Evolutionary conservation across 2,797 vertebrate species (phyloP), one percentile per base, ranked within the genome.

Genomic region (Labeo calbasu): DNA sequence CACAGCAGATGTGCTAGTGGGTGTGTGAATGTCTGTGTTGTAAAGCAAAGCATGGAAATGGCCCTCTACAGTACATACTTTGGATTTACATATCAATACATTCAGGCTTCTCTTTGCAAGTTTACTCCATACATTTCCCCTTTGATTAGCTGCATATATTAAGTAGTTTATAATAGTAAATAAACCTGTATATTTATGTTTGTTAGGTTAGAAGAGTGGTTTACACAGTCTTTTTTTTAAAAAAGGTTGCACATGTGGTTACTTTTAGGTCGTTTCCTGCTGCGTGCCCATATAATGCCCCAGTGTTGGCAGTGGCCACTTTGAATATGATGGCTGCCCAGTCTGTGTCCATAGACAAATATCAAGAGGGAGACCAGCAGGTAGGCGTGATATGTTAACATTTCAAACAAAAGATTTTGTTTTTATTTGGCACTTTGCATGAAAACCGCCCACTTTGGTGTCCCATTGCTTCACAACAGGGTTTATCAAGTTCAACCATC

Each of bases 271-370:
- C 63, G 85, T 90, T 90, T 85, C 61, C 87, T 79, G 88, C 91
- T 90, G 77, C 85, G 86, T 76, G 78, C 61, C 7, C 86, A 85
- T 94, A 94, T 91, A 92, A 95, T 96, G 95, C 88, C 85, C 92
- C 90, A 93, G 92, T 90, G 90, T 90, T 89, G 92, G 92, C 92
- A 90, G 90, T 86, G 77, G 89, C 90, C 93, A 89, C 91, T 94
- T 90, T 94, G 92, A 95, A 93, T 94, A 96, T 96, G 96, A 99
- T 98, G 97, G 97, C 97, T 91, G 95, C 96, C 89, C 97, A 98
- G 95, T 95, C 96, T 55, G 90, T 97, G 90, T 96, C 96, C 93
- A 94, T 97, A 93, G 96, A 97, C 94, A 96, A 96, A 93, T 99
- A 98, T 89, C 96, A 95, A 88, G 97, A 98, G 90, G 96, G 94